Conservation (phyloP, 1,140 invertebrate genomes). For the Ips typographus region DNA sequence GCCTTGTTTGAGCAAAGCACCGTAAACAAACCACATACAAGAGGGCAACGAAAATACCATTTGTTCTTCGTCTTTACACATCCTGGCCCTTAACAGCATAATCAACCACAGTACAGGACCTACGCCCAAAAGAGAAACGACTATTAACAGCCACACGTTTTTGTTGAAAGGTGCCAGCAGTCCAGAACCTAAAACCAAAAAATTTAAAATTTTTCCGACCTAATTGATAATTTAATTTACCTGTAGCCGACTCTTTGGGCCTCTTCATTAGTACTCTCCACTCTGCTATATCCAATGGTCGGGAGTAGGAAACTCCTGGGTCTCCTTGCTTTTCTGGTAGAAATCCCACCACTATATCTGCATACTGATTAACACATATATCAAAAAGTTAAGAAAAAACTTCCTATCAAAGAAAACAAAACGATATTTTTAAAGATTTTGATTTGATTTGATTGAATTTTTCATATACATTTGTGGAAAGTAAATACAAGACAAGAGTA, state of each 20-base stretch:
- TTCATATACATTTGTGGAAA: not conserved
- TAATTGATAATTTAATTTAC: slow-evolving; percentile 11
- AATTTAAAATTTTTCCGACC: not conserved
- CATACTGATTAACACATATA: slow-evolving; percentile 57
- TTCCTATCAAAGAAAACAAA: slow-evolving; percentile 15
- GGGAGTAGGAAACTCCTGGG: slow-evolving; percentile 62
- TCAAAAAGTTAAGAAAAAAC: not conserved
- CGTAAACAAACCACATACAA: slow-evolving; percentile 86
- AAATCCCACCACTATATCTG: slow-evolving; percentile 75
- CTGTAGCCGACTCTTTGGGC: slow-evolving; percentile 76
- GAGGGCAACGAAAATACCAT: slow-evolving; percentile 56
- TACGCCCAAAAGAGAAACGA: slow-evolving; percentile 69
- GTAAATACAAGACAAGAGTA: too few species aligned
- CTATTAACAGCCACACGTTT: slow-evolving; percentile 76
- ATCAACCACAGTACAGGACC: slow-evolving; percentile 78
- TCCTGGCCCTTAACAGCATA: slow-evolving; percentile 61
- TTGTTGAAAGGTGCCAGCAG: slow-evolving; percentile 76
- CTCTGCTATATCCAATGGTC: slow-evolving; percentile 68
- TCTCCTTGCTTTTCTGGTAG: slow-evolving; percentile 65
- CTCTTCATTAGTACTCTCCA: slow-evolving; percentile 78
- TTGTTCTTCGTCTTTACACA: slow-evolving; percentile 54
- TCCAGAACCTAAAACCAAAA: slow-evolving; percentile 60
- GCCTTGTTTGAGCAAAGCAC: slow-evolving; percentile 85
- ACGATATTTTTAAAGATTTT: not conserved
- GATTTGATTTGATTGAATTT: slow-evolving; percentile 1